phyloP scores from a whole-genome alignment of 2,113 vertebrate species.

The Salvelinus sp. region DNA sequence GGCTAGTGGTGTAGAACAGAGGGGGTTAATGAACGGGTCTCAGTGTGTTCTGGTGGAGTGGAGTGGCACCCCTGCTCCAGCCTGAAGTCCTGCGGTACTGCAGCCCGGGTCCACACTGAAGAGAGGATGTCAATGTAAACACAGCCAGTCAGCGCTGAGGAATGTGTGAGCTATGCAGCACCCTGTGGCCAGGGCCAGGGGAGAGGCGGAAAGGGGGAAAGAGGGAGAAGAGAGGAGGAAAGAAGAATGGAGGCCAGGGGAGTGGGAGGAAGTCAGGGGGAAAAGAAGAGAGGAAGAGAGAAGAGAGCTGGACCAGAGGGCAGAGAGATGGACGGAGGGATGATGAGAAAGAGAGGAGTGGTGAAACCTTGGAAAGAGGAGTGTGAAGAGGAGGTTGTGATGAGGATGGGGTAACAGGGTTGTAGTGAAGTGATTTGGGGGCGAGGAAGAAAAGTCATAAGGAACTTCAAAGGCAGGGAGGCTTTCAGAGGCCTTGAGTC shows the following conservation, averaged over 20 bases:
- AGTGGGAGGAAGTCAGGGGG: constrained; percentile 43
- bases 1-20: too few species aligned
- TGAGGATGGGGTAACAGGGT: constrained; percentile 25
- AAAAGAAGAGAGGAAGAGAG: constrained; percentile 8
- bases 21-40: too few species aligned
- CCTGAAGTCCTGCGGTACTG: constrained; percentile 1
- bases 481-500: constrained; percentile 58
- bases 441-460: constrained; percentile 61
- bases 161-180: constrained; percentile 67
- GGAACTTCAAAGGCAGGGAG: constrained; percentile 68
- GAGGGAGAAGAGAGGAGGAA: neutral
- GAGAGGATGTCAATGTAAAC: constrained; percentile 69
- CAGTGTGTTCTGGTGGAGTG: constrained; percentile 13
- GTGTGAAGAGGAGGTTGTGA: constrained; percentile 26
- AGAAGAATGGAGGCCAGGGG: constrained; percentile 21
- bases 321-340: neutral
- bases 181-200: neutral
- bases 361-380: neutral
- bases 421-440: constrained; percentile 35
- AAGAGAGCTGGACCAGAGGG: neutral
- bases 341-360: neutral
- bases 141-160: constrained; percentile 62
- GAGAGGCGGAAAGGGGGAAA: neutral
- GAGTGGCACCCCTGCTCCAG: neutral
- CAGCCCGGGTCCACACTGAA: constrained; percentile 13